A percentile compares a stretch with the other conserved stretches of the same genome.
These are phyloP conservation scores for Brotogeris chrysoptera DNA, from an alignment of 2,797 vertebrate genomes.

Conservation along the genomic window DNA sequence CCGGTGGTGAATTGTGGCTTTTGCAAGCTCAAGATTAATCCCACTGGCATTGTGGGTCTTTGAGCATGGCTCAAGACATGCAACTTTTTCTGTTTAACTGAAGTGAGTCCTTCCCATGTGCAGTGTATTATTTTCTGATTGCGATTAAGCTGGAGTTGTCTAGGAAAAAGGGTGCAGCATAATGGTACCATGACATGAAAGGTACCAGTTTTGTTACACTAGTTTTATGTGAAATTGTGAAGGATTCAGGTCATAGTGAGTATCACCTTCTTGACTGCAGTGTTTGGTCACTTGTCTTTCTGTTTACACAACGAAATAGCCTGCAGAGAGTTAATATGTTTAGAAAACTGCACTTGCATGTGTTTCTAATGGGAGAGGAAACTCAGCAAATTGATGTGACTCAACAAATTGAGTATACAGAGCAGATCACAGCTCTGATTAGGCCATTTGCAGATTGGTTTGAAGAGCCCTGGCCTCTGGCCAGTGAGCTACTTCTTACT, in stretches of 20 bases:
- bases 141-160: neutral
- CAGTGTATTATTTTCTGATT: neutral
- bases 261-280: neutral
- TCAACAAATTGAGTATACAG: conserved; percentile 51
- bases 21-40: neutral
- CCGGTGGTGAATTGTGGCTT: neutral
- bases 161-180: neutral
- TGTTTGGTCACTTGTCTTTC: neutral
- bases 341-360: neutral
- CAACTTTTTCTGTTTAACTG: neutral
- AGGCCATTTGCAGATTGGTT: conserved; percentile 4
- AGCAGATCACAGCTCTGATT: conserved; percentile 22
- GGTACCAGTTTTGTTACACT: no score
- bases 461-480: conserved; percentile 31
- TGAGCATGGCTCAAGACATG: neutral
- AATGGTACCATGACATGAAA: neutral
- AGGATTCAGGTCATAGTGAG: neutral
- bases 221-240: neutral
- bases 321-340: conserved; percentile 8
- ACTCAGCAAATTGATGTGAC: conserved; percentile 61
- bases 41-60: neutral
- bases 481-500: conserved; percentile 17
- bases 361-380: conserved; percentile 30
- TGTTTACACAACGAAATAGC: conserved; percentile 44
- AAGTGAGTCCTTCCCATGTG: rapidly evolving